These are phyloP conservation scores for Uromys caudimaculatus DNA, from an alignment of 2,797 vertebrate genomes.

Conservation along the genomic window DNA sequence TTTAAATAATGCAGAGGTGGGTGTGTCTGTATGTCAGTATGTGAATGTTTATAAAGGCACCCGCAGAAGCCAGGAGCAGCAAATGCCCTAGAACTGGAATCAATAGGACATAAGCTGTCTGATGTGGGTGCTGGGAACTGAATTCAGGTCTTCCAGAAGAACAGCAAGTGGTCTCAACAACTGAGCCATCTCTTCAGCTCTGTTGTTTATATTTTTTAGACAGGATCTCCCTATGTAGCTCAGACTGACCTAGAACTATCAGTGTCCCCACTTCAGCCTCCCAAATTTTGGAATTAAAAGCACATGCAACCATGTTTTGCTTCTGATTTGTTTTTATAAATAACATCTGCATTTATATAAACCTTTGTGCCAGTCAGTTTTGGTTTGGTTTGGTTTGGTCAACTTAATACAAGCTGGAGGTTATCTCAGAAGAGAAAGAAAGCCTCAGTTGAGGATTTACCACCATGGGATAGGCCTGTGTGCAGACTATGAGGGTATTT, in stretches of 20 bases:
- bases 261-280: background rate
- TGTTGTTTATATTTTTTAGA: background rate
- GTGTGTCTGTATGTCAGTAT: background rate
- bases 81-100: background rate
- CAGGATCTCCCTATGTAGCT: background rate
- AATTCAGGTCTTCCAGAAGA: background rate
- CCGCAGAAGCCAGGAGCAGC: background rate
- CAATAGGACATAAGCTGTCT: background rate
- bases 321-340: conserved; percentile 21
- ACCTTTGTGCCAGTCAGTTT: background rate
- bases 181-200: background rate
- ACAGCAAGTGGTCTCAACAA: background rate
- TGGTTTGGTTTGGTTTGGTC: background rate
- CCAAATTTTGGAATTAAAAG: background rate
- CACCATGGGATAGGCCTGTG: background rate
- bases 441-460: background rate
- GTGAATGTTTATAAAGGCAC: background rate
- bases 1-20: background rate
- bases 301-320: background rate
- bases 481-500: background rate
- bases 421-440: background rate
- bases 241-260: background rate
- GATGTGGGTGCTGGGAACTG: background rate
- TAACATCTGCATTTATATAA: background rate
- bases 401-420: background rate